A percentile compares a stretch with the other conserved stretches of the same genome.
These are phyloP conservation scores for Platichthys stellatus DNA, from an alignment of 2,113 vertebrate genomes.

Conservation along the genomic window DNA sequence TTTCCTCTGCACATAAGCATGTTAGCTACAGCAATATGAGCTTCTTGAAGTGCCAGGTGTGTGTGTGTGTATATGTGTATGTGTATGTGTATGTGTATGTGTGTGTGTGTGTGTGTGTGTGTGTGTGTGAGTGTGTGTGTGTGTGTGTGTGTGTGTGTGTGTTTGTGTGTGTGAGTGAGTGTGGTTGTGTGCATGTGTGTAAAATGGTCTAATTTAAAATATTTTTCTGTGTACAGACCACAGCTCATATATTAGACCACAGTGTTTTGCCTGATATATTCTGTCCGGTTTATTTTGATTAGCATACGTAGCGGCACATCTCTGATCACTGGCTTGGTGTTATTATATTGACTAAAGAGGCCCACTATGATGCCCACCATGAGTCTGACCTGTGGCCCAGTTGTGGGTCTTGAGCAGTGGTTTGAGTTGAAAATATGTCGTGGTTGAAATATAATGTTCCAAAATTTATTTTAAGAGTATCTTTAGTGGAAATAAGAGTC, in stretches of 20 bases:
- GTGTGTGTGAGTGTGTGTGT: no score
- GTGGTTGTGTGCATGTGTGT: no score
- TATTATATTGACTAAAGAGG: slow-evolving; percentile 1
- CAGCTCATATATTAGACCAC: not conserved
- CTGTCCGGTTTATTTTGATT: not conserved
- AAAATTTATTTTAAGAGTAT: not conserved
- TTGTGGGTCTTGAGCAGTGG: not conserved
- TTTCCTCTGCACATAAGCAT: not conserved
- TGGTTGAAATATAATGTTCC: not conserved
- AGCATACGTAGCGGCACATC: not conserved
- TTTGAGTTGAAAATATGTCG: not conserved
- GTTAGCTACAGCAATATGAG: not conserved
- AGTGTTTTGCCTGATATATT: not conserved
- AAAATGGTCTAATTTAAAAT: not conserved
- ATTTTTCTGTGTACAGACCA: not conserved
- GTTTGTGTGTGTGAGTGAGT: no score
- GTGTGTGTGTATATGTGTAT: no score
- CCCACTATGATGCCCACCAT: not conserved
- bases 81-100: no score
- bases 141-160: no score
- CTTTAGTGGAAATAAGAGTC: not conserved
- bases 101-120: no score
- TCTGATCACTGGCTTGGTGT: not conserved
- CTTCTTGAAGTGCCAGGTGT: not conserved
- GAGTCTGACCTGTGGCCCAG: not conserved